These are phyloP conservation scores for Sinocyclocheilus anshuiensis DNA, from an alignment of 2,113 vertebrate species.

Conservation along the genomic window DNA sequence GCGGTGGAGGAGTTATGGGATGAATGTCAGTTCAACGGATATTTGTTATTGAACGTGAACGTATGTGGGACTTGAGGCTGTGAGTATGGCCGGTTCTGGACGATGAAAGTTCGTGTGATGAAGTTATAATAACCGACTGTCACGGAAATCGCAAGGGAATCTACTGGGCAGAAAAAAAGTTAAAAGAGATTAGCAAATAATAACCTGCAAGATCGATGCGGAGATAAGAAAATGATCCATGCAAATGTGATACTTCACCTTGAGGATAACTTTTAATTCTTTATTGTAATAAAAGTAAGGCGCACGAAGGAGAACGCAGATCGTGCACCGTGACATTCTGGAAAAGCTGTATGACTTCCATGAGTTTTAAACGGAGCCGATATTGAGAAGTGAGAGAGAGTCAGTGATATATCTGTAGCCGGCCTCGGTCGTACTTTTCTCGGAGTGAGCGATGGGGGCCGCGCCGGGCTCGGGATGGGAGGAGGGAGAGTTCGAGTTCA, in stretches of 20 bases:
- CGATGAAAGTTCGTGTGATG: constrained; percentile 39
- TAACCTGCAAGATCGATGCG: constrained; percentile 16
- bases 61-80: background rate
- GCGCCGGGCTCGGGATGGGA: constrained; percentile 80
- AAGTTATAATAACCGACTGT: constrained; percentile 22
- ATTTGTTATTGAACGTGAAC: constrained; percentile 28
- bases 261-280: constrained; percentile 9
- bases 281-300: constrained; percentile 5
- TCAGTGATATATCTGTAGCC: background rate
- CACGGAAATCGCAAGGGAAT: constrained; percentile 15
- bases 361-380: background rate
- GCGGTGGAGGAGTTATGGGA: constrained; percentile 56
- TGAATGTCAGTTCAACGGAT: constrained; percentile 46
- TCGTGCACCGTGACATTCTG: background rate
- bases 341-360: background rate
- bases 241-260: background rate
- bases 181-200: constrained; percentile 33
- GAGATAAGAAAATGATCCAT: constrained; percentile 1
- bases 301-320: background rate
- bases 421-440: background rate
- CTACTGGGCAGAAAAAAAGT: constrained; percentile 12
- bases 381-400: background rate
- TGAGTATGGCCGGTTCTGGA: background rate
- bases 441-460: constrained; percentile 73
- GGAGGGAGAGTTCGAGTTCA: constrained; percentile 82